Evolutionary conservation across 2,888 invertebrate species (phyloP), one percentile per base, ranked within the genome.

Genomic region (Prenolepis imparis): DNA sequence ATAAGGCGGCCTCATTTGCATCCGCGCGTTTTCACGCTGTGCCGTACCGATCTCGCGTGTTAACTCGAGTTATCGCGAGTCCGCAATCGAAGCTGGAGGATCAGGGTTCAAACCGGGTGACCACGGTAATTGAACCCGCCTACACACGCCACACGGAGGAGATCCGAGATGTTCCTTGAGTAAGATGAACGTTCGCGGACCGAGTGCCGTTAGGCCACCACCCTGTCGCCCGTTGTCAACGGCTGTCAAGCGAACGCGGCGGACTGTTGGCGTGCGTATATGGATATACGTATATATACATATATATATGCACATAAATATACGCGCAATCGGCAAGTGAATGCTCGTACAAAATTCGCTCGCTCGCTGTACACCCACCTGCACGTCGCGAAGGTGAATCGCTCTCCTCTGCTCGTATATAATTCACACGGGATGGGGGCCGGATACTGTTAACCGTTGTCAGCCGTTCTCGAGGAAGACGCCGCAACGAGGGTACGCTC

Each of bases 391-490:
- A 75, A 89, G 84, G 84, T 84, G 87, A 90, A 90, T 88, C 86
- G 83, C 82, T 72, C 72, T 78, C 72, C 81, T 84, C 72, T 78
- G 78, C 81, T 84, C 78, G 85, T 80, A 68, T 89, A 90, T 89
- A 91, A 91, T 91, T 91, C 89, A 88, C 84, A 66, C 86, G 66
- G 72, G 86, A 88, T 89, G 88, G 91, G 90, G 88, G 89, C 80
- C 75, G 84, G 90, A 90, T 92, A 92, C 92, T 92, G 92, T 92
- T 92, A 92, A 91, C 90, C 83, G 87, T 86, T 90, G 89, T 88
- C 88, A 87, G 89, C 84, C 83, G 88, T 77, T 86, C 91, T 88
- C 90, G 86, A 84, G 67, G 74, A 84, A 89, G 90, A 90, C 85
- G 86, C 87, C 66, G 55, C 55, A 36, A 5, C 57, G 72, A 63